phyloP scores from a whole-genome alignment of 2,113 vertebrate species.

The Periophthalmus modestus region DNA sequence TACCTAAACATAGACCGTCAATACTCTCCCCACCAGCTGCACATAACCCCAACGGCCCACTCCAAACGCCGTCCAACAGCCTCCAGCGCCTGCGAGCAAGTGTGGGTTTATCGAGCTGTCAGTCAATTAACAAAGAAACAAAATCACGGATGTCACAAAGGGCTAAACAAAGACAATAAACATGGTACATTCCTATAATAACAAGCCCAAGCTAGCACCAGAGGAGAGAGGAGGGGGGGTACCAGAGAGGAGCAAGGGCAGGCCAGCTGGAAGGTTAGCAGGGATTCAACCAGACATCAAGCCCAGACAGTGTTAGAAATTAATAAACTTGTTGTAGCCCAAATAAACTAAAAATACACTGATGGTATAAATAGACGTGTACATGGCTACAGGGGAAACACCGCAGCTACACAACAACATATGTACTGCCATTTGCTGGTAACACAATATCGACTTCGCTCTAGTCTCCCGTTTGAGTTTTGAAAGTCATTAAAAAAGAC shows the following conservation, averaged over 20 bases:
- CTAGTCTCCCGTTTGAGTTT: background rate
- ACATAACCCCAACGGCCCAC: slow-evolving; percentile 48
- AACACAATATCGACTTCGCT: background rate
- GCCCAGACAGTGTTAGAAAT: background rate
- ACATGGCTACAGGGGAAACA: background rate
- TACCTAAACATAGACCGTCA: slow-evolving; percentile 75
- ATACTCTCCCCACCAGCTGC: slow-evolving; percentile 69
- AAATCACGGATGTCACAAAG: slow-evolving; percentile 49
- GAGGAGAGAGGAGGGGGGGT: slow-evolving; percentile 4
- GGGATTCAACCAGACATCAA: slow-evolving; percentile 4
- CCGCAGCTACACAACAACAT: background rate
- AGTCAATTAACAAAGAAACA: slow-evolving; percentile 57
- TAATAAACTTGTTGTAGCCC: background rate
- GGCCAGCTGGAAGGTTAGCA: slow-evolving; percentile 23
- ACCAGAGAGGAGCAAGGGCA: slow-evolving; percentile 18
- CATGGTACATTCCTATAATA: slow-evolving; percentile 49
- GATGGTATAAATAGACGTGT: background rate
- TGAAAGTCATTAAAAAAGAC: background rate
- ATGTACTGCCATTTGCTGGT: background rate
- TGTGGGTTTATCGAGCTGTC: slow-evolving; percentile 43
- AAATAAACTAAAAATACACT: slow-evolving; percentile 2
- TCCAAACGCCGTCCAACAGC: slow-evolving; percentile 46
- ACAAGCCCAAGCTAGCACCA: slow-evolving; percentile 46
- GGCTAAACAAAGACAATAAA: slow-evolving; percentile 57
- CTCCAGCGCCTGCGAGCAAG: slow-evolving; percentile 22